A percentile compares a stretch with the other conserved stretches of the same genome.
These are phyloP conservation scores for Onychostoma macrolepis DNA, from an alignment of 2,113 vertebrate genomes.

Conservation along the genomic window DNA sequence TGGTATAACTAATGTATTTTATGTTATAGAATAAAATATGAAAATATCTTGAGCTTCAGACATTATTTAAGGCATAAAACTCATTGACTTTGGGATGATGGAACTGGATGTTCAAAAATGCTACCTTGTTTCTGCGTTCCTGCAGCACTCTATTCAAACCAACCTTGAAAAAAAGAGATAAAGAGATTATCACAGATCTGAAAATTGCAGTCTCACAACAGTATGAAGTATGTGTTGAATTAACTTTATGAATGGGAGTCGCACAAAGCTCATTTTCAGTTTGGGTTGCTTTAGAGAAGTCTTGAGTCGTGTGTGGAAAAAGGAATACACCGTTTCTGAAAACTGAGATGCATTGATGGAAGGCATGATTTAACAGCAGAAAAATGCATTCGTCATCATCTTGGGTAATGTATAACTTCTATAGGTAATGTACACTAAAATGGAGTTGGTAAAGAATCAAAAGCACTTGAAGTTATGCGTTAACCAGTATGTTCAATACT, in stretches of 20 bases:
- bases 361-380: neutral
- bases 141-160: neutral
- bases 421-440: slow-evolving; percentile 56
- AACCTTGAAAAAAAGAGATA: too few relatives aligned
- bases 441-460: slow-evolving; percentile 43
- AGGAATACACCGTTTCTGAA: neutral
- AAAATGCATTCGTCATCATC: slow-evolving; percentile 21
- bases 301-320: neutral
- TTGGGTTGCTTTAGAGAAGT: neutral
- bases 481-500: neutral
- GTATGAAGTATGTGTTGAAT: neutral
- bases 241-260: neutral
- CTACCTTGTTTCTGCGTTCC: neutral
- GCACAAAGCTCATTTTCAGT: neutral
- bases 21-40: too few relatives aligned
- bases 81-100: neutral
- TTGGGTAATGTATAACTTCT: slow-evolving; percentile 53
- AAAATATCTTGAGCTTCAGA: too few relatives aligned
- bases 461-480: slow-evolving; percentile 29
- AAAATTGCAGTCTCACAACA: neutral
- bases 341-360: neutral
- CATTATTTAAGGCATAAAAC: neutral
- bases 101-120: neutral
- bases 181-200: neutral
- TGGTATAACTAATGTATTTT: too few relatives aligned